Evolutionary conservation across 1,140 invertebrate genomes (phyloP).

Genomic region (Aphelenchoides avenae): DNA sequence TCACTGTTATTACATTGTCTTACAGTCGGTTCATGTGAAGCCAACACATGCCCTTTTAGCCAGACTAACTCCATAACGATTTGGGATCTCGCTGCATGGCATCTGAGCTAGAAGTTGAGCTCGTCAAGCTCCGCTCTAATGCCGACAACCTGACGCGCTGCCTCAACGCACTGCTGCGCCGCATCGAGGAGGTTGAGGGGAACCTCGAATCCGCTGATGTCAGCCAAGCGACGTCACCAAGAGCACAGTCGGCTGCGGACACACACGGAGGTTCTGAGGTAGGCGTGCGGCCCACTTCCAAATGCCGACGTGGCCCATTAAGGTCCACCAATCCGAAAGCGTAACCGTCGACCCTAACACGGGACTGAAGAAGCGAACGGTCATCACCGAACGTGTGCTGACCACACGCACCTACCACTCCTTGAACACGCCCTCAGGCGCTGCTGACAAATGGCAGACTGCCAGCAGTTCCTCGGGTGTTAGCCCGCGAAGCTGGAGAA

Average conservation of each 20-base stretch:
- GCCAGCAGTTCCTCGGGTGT: slow-evolving; percentile 1
- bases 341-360: slow-evolving; percentile 43
- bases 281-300: not conserved
- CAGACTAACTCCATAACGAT: no score
- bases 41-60: no score
- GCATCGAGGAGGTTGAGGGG: slow-evolving; percentile 50
- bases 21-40: no score
- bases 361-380: slow-evolving; percentile 48
- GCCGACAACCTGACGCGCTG: slow-evolving; percentile 49
- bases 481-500: not conserved
- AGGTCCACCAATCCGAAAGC: slow-evolving; percentile 22
- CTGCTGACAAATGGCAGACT: no score
- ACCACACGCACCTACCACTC: slow-evolving; percentile 15
- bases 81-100: no score
- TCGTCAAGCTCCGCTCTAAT: slow-evolving; percentile 48
- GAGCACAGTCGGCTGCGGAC: slow-evolving; percentile 15
- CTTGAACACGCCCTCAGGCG: not conserved
- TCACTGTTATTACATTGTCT: no score
- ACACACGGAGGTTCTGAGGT: no score
- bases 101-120: slow-evolving; percentile 19
- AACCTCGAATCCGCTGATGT: no score
- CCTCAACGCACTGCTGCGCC: slow-evolving; percentile 39
- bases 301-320: not conserved
- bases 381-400: slow-evolving; percentile 46
- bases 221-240: no score